Conservation (phyloP, 1,140 invertebrate genomes). For the Drosophila nebulosa region DNA sequence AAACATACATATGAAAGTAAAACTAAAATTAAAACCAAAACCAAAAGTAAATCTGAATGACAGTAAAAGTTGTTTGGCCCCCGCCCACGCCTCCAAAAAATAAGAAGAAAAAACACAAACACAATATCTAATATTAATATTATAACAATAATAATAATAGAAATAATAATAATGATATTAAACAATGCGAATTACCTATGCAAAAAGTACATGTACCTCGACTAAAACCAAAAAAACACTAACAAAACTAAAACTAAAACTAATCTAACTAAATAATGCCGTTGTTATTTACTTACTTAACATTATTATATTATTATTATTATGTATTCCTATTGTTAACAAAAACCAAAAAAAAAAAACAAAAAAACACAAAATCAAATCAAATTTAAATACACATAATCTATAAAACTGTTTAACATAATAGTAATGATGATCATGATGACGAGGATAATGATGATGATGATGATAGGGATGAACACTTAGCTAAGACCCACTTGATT, state of each 20-base stretch:
- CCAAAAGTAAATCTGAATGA: background rate
- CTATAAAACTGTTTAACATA: background rate
- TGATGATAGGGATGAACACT: background rate
- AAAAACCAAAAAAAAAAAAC: background rate
- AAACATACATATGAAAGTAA: background rate
- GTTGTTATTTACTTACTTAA: conserved; percentile 2
- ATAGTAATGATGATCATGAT: background rate
- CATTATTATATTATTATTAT: conserved; percentile 2
- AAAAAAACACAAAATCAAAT: background rate
- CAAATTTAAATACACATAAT: background rate
- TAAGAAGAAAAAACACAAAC: background rate
- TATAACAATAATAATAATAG: background rate
- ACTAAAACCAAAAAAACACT: background rate
- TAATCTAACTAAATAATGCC: conserved; percentile 1
- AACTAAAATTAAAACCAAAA: background rate
- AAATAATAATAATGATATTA: background rate
- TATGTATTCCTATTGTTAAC: conserved; percentile 1
- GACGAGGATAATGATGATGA: background rate
- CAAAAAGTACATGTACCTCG: background rate
- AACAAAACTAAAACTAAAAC: background rate
- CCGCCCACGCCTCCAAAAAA: background rate
- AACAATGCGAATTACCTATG: background rate
- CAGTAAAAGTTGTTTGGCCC: background rate
- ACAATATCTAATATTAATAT: background rate
- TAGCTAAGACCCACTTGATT: background rate